Evolutionary conservation across 2,113 vertebrate genomes (phyloP).

Genomic region (Urocolius indicus): DNA sequence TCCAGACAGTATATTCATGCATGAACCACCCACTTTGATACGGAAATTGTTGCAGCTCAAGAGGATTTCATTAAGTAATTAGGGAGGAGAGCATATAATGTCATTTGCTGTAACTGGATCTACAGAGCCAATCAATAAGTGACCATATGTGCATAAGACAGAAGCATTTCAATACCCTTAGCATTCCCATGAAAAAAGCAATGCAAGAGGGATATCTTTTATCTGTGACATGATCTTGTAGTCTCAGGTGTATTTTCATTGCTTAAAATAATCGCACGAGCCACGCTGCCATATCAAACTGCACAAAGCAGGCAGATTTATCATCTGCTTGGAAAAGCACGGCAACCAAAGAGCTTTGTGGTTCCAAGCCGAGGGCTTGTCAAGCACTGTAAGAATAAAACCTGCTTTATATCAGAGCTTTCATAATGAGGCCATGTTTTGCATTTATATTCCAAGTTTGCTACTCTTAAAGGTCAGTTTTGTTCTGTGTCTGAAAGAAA

Average conservation of each 20-base stretch:
- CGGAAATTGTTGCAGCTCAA: constrained; percentile 30
- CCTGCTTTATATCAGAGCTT: constrained; percentile 35
- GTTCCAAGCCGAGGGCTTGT: not conserved
- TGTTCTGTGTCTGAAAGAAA: constrained; percentile 39
- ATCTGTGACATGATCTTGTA: constrained; percentile 3
- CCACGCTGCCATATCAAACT: not conserved
- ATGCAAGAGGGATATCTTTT: not conserved
- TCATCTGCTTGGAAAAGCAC: constrained; percentile 14
- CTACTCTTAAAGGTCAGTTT: constrained; percentile 38
- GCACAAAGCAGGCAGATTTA: constrained; percentile 28
- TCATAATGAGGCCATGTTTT: not conserved
- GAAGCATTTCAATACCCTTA: not conserved
- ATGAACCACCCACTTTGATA: constrained; percentile 50
- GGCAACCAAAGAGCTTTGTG: not conserved
- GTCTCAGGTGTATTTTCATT: constrained; percentile 15
- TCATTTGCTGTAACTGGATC: constrained; percentile 54
- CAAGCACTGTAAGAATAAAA: not conserved
- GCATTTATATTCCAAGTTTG: constrained; percentile 6
- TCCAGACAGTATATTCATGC: constrained; percentile 12
- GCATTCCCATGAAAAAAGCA: not conserved
- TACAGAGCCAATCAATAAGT: constrained; percentile 46
- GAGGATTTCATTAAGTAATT: constrained; percentile 71
- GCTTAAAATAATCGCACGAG: not conserved
- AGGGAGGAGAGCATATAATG: constrained; percentile 32
- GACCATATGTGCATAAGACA: not conserved